phyloP scores from a whole-genome alignment of 2,888 invertebrate species.

The Uropetala carovei region DNA sequence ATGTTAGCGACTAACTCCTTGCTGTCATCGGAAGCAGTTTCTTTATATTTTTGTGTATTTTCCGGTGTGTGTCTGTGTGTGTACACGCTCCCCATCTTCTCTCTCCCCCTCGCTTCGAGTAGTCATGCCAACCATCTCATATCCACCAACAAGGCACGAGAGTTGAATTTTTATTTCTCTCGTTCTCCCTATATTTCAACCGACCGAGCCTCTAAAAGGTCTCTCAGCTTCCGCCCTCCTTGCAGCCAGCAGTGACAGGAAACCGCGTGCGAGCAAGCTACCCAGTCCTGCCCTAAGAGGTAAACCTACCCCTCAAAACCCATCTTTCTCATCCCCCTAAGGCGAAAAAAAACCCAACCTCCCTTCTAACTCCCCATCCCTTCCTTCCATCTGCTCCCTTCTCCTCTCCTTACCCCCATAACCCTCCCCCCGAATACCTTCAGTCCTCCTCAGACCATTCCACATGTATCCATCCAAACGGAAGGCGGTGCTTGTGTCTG shows the following conservation, averaged over 20 bases:
- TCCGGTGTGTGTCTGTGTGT: too few species aligned
- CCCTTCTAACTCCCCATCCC: too few species aligned
- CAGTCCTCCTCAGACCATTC: not conserved
- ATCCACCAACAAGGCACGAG: slow-evolving; percentile 10
- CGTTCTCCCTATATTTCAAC: slow-evolving; percentile 28
- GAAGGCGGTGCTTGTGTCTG: slow-evolving; percentile 24
- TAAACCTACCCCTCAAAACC: not conserved
- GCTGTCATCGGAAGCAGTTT: too few species aligned
- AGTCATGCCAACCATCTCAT: slow-evolving; percentile 24
- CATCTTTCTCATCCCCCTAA: not conserved
- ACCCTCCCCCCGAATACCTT: not conserved
- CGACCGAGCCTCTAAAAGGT: not conserved
- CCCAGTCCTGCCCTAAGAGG: not conserved
- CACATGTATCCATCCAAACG: not conserved
- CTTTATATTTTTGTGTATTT: too few species aligned
- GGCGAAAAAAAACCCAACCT: not conserved
- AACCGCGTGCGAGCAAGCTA: not conserved
- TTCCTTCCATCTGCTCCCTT: too few species aligned
- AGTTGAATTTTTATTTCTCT: slow-evolving; percentile 45
- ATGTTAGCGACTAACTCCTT: too few species aligned
- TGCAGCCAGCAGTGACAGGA: not conserved
- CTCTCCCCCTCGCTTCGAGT: not conserved
- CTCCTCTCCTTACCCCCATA: not conserved
- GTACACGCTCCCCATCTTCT: not conserved
- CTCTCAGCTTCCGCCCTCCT: not conserved